phyloP scores from a whole-genome alignment of 1,140 invertebrate species.

The Chironomus tepperi region DNA sequence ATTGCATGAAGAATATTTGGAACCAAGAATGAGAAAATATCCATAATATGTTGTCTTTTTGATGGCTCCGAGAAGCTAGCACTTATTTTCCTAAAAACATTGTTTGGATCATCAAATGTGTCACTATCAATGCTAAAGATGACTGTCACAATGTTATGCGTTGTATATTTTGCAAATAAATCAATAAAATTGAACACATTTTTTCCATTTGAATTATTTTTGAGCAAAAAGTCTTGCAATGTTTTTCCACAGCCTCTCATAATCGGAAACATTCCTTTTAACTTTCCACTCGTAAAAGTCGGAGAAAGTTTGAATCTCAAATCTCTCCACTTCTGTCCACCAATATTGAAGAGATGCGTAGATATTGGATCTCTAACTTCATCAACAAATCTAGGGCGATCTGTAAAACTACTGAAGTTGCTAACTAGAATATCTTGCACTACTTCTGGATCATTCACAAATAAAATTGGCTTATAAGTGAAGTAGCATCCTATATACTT shows the following conservation, averaged over 20 bases:
- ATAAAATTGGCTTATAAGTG: constrained; percentile 42
- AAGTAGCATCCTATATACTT: constrained; percentile 29
- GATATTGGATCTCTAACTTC: constrained; percentile 44
- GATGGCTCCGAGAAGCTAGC: not conserved
- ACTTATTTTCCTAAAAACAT: not conserved
- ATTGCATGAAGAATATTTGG: not conserved
- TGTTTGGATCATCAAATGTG: not conserved
- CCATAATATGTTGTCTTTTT: not conserved
- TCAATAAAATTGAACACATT: constrained; percentile 37
- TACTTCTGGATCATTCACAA: constrained; percentile 42
- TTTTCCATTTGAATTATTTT: constrained; percentile 22
- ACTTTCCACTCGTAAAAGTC: constrained; percentile 43
- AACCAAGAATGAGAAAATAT: not conserved
- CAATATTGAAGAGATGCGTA: constrained; percentile 43
- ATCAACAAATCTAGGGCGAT: constrained; percentile 39
- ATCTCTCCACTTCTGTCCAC: constrained; percentile 44
- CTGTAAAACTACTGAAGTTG: constrained; percentile 43
- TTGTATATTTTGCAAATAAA: constrained; percentile 41
- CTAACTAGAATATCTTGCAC: constrained; percentile 42
- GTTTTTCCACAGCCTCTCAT: constrained; percentile 32
- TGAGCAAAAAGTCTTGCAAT: constrained; percentile 28
- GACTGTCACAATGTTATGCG: constrained; percentile 44
- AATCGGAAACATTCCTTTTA: constrained; percentile 44
- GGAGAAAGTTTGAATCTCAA: constrained; percentile 39
- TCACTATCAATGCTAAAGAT: constrained; percentile 37